phyloP scores from a whole-genome alignment of 2,797 vertebrate genomes.

The Caiman crocodilus region DNA sequence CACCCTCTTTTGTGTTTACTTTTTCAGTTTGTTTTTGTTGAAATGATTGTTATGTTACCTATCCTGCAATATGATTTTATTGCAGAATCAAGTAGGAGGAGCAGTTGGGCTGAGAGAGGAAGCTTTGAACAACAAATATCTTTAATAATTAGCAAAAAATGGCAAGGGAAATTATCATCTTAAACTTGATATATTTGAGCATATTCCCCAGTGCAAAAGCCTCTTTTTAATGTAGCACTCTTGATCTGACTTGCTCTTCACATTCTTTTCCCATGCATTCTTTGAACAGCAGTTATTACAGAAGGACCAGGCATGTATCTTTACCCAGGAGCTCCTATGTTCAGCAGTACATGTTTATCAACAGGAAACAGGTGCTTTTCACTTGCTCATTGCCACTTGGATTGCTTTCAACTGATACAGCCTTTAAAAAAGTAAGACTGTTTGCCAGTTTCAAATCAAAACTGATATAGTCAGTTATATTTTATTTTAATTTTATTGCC shows the following conservation, averaged over 20 bases:
- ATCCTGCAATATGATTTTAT: neutral
- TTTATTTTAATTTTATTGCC: slow-evolving; percentile 53
- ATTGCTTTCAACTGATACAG: slow-evolving; percentile 62
- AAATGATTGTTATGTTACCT: neutral
- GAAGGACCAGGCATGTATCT: slow-evolving; percentile 9
- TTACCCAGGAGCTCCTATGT: slow-evolving; percentile 2
- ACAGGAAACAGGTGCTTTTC: slow-evolving; percentile 59
- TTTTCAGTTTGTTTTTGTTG: neutral
- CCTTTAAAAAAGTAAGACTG: slow-evolving; percentile 36
- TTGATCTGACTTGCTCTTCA: slow-evolving; percentile 10
- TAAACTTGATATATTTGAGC: neutral
- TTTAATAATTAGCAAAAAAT: neutral
- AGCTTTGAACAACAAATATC: neutral
- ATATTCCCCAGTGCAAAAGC: neutral
- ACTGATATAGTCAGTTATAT: slow-evolving; percentile 51
- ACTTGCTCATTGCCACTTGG: slow-evolving; percentile 66
- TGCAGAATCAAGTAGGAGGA: slow-evolving; percentile 1
- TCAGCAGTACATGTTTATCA: slow-evolving; percentile 37
- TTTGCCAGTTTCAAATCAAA: slow-evolving; percentile 49
- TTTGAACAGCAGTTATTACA: slow-evolving; percentile 29
- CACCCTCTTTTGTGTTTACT: neutral
- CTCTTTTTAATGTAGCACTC: neutral
- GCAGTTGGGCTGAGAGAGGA: neutral
- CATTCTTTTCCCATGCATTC: slow-evolving; percentile 35
- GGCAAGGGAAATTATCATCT: neutral